A percentile compares a stretch with the other conserved stretches of the same genome.
phyloP scores from a whole-genome alignment of 1,140 invertebrate species.

The Drosophila subpulchrella region DNA sequence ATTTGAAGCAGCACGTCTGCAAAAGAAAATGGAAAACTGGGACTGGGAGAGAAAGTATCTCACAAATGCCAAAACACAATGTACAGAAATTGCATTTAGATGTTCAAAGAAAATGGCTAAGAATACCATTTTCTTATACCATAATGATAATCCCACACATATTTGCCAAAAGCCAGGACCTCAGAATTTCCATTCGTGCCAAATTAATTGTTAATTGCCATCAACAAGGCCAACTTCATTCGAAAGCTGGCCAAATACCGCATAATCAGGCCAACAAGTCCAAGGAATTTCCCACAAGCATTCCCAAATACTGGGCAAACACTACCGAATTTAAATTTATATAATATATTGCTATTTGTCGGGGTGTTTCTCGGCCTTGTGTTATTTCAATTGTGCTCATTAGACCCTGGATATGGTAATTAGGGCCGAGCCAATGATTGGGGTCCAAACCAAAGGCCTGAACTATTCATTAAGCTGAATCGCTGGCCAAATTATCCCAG shows the following conservation, averaged over 20 bases:
- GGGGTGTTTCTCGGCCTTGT: constrained; percentile 10
- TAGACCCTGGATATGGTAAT: constrained; percentile 39
- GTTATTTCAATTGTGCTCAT: constrained; percentile 54
- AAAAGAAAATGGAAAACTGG: constrained; percentile 17
- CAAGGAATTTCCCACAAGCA: constrained; percentile 23
- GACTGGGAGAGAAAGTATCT: constrained; percentile 26
- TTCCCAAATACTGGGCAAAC: constrained; percentile 7
- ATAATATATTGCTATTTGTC: constrained; percentile 30
- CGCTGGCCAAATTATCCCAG: constrained; percentile 19
- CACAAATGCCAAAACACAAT: constrained; percentile 34
- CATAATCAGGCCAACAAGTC: constrained; percentile 24
- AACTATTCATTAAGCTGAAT: constrained; percentile 22
- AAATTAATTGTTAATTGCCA: constrained; percentile 37
- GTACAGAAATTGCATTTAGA: constrained; percentile 38
- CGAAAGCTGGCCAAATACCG: constrained; percentile 7
- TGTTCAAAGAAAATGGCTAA: constrained; percentile 30
- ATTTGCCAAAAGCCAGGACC: constrained; percentile 12
- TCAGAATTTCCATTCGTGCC: constrained; percentile 15
- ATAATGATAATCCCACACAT: constrained; percentile 11
- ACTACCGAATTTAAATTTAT: constrained; percentile 14
- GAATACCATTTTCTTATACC: constrained; percentile 12
- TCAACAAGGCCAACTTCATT: constrained; percentile 19
- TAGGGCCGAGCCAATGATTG: constrained; percentile 1
- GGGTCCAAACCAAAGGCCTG: constrained; percentile 9
- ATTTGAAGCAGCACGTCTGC: constrained; percentile 35